Evolutionary conservation across 2,113 vertebrate genomes (phyloP).

Genomic region (Pogona vitticeps): DNA sequence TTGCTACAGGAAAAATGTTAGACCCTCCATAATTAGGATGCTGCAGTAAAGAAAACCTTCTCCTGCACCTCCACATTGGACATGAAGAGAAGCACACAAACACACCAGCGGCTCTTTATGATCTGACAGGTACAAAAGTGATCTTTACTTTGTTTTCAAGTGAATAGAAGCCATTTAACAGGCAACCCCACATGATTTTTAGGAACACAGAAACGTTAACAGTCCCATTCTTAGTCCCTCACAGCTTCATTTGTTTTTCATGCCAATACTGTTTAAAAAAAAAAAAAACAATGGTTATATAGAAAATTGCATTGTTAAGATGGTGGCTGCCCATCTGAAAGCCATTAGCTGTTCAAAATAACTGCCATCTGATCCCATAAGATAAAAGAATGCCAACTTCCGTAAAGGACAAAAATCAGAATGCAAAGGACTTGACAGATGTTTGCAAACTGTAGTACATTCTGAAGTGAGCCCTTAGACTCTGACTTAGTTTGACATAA

Average conservation of each 20-base stretch:
- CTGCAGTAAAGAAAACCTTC: background rate
- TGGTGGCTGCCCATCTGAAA: conserved; percentile 83
- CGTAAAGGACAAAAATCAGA: conserved; percentile 86
- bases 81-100: too few species aligned
- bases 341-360: conserved; percentile 85
- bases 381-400: conserved; percentile 83
- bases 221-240: background rate
- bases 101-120: background rate
- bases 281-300: background rate
- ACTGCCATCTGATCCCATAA: conserved; percentile 86
- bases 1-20: too few species aligned
- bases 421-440: conserved; percentile 83
- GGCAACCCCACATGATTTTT: background rate
- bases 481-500: conserved; percentile 12
- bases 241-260: background rate
- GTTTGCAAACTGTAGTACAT: conserved; percentile 78
- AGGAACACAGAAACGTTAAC: background rate
- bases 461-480: conserved; percentile 47
- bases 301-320: conserved; percentile 14
- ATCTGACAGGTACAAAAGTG: background rate
- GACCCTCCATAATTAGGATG: too few species aligned
- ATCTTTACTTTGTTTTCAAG: background rate
- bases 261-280: too few species aligned
- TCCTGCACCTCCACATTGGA: background rate
- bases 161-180: background rate